Evolutionary conservation across 2,113 vertebrate genomes (phyloP), one percentile per base, ranked within the genome.

Genomic region (Erinaceus europaeus): DNA sequence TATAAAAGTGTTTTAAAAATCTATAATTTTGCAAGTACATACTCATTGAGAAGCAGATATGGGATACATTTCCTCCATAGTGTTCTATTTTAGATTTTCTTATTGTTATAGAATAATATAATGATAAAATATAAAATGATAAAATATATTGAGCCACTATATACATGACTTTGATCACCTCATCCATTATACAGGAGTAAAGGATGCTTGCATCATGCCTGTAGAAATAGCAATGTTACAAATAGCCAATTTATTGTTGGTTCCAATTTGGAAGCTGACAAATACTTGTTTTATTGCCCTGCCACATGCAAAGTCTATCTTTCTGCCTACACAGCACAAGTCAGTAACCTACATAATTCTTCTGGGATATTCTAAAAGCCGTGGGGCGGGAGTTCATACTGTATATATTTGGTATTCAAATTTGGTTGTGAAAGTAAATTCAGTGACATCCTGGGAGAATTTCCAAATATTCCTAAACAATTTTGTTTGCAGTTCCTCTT

Each of bases 201-300:
- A 38, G 20, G 73, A 77, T 74, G 46, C 46, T 75, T 87, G 55
- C 84, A 78, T 92, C 85, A 84, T 29, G 2, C 73, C 77, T 85
- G 8, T 85, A 88, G 78, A 87, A 93, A 92, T 32, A 82, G 81
- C 29, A 59, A 18, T 52, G 79, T 69, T 91, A n/a, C 79, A 78
- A 94, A 92, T 90, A 93, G 91, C 76, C 83, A 92, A 38, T 88
- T 88, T 77, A 88, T 42, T 88, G 81, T 93, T 90, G 36, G 9
- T 90, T 95, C 64, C 93, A 62, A 90, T 94, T 94, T 94, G 72
- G 90, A 92, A 95, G 46, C 89, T 96, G 93, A 93, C 93, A 95
- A 78, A 95, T 84, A 77, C 81, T 85, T 92, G 78, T 89, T 95
- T 92, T 95, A 91, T 92, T 78, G 72, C 78, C 53, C 79, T 95